phyloP scores from a whole-genome alignment of 2,888 invertebrate species.

The Macroteleia sp. region DNA sequence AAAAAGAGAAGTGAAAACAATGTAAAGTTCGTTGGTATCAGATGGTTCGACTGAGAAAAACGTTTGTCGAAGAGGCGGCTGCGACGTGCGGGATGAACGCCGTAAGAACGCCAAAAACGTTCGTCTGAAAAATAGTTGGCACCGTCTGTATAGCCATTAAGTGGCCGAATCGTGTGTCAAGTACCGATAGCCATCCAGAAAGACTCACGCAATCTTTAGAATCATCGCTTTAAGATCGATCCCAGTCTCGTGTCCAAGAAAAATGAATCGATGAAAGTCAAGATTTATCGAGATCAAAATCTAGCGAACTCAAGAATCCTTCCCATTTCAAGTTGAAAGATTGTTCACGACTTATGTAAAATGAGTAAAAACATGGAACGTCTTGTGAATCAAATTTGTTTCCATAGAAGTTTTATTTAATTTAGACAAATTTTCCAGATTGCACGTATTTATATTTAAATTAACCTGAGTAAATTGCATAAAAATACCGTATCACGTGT shows the following conservation, averaged over 20 bases:
- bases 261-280: conserved; percentile 18
- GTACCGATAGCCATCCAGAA: conserved; percentile 53
- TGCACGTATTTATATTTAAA: too few relatives aligned
- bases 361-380: too few relatives aligned
- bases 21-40: conserved; percentile 51
- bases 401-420: too few relatives aligned
- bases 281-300: conserved; percentile 3
- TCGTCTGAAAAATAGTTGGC: conserved; percentile 70
- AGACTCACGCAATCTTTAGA: conserved; percentile 25
- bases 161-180: conserved; percentile 67
- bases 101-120: conserved; percentile 18
- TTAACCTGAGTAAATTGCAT: too few relatives aligned
- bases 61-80: conserved; percentile 15
- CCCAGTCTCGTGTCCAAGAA: conserved; percentile 1
- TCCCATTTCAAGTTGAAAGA: too few relatives aligned
- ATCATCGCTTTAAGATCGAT: conserved; percentile 31
- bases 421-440: too few relatives aligned
- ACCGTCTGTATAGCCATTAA: conserved; percentile 72
- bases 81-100: too few relatives aligned
- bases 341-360: too few relatives aligned
- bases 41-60: conserved; percentile 44
- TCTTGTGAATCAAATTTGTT: too few relatives aligned
- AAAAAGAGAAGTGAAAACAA: conserved; percentile 47
- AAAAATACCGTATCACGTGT: too few relatives aligned
- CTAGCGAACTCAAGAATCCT: too few relatives aligned